Percentiles rank a stretch among this genome's conserved stretches.
Conservation (phyloP, 2,113 vertebrate genomes). For the Syngnathus floridae region DNA sequence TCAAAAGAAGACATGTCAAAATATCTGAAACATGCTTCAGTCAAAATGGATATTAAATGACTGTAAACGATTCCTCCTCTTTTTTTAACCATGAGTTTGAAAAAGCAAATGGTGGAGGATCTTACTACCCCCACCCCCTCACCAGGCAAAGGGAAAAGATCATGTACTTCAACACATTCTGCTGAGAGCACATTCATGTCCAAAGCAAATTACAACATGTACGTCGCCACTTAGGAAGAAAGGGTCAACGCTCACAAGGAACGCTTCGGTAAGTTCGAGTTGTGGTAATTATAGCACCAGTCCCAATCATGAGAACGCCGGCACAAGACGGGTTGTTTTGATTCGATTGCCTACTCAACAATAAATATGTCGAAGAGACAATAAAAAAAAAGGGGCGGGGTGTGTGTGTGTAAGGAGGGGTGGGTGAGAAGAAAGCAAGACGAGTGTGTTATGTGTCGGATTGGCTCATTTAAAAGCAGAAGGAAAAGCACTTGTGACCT, state of each 20-base stretch:
- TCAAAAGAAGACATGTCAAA: no score
- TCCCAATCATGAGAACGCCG: constrained; percentile 28
- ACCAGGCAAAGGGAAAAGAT: constrained; percentile 11
- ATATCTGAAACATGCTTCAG: no score
- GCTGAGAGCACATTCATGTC: constrained; percentile 15
- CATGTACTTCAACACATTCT: constrained; percentile 9
- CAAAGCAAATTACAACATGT: constrained; percentile 23
- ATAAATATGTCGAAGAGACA: constrained; percentile 7
- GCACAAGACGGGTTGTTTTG: background rate
- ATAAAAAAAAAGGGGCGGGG: background rate
- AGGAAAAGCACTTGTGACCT: constrained; percentile 38
- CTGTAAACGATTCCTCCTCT: no score
- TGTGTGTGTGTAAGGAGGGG: no score
- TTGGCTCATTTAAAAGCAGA: constrained; percentile 55
- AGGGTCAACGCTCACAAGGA: constrained; percentile 29
- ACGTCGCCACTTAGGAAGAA: constrained; percentile 21
- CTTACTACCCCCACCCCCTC: no score
- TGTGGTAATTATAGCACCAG: constrained; percentile 34
- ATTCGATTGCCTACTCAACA: constrained; percentile 14
- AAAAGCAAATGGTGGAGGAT: no score
- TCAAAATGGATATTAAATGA: no score
- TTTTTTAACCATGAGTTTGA: no score
- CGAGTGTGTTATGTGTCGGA: constrained; percentile 6
- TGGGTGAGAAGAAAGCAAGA: background rate
- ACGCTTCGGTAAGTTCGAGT: constrained; percentile 46